Evolutionary conservation across 2,797 vertebrate genomes (phyloP), one percentile per base, ranked within the genome.

Genomic region (Brotula barbata): DNA sequence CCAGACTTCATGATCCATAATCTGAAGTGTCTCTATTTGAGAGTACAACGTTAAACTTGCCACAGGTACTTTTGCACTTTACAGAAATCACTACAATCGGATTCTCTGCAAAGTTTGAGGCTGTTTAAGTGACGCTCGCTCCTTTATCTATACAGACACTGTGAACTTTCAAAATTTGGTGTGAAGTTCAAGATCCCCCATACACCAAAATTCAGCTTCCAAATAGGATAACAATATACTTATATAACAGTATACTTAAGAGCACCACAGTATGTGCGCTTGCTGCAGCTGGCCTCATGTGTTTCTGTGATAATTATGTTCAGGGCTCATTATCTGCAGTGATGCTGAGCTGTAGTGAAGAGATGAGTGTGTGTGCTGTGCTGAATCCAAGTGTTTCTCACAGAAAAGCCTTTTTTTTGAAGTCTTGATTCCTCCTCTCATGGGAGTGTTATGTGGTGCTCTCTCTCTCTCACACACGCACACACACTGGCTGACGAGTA

Each of bases 281-380:
- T 49, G 39, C 23, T 1, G 62, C 31, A 47, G 60, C 25, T 7
- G 25, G 25, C 43, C 43, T 44, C 0, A 49, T 48, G 39, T 64
- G 71, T 46, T 37, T 0, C 7, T 45, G 34, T 52, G 50, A 8
- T 59, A 74, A 82, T 71, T 53, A 74, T 68, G 69, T 78, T 70
- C 77, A 37, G 19, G 16, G 44, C 62, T 84, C 77, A 60, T 85
- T 84, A 87, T 77, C 65, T 73, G 60, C 66, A 34, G 59, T 15
- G 64, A 63, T 28, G 64, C 62, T 42, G 64, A 64, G 50, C 44
- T 65, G 34, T 54, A 14, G 46, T 62, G 60, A 43, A 58, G 68
- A 45, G 54, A 53, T 7, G 62, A 60, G 59, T 47, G 59, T 56
- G 49, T 60, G 71, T 64, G 52, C 57, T 73, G 62, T 45, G 25